Percentiles rank a stretch among this genome's conserved stretches.
These are phyloP conservation scores for Cerceris ruficornis DNA, from an alignment of 2,888 invertebrate genomes.

Conservation along the genomic window DNA sequence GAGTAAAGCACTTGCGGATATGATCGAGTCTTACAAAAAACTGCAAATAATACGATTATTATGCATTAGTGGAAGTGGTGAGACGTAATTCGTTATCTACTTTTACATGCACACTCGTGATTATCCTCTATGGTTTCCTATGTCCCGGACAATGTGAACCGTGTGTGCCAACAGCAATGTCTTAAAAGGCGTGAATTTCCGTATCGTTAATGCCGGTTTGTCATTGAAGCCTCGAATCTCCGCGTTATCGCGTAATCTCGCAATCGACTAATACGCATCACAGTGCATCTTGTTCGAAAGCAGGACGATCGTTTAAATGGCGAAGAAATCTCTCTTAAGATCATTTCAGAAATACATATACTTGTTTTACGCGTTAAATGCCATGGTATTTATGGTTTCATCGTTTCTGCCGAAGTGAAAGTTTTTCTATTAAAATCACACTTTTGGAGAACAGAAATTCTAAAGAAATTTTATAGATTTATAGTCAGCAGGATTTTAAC, in stretches of 20 bases:
- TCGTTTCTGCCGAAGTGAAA: neutral
- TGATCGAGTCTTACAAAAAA: conserved; percentile 99
- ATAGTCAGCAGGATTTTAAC: no score
- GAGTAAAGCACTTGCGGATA: conserved; percentile 99
- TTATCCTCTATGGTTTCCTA: conserved; percentile 42
- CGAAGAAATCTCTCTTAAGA: conserved; percentile 18
- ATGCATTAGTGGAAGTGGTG: conserved; percentile 47
- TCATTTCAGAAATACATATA: no score
- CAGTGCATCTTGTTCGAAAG: conserved; percentile 46
- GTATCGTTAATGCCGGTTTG: conserved; percentile 37
- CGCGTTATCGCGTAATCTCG: conserved; percentile 32
- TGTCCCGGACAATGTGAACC: conserved; percentile 44
- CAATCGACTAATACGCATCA: conserved; percentile 50
- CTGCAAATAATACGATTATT: conserved; percentile 86
- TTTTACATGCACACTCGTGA: conserved; percentile 59
- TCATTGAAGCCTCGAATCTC: conserved; percentile 25
- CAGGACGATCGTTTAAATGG: neutral
- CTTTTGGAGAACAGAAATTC: no score
- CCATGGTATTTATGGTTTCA: no score
- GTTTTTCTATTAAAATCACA: no score
- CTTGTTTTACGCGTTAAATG: no score
- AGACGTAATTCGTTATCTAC: conserved; percentile 39
- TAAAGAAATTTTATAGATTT: no score
- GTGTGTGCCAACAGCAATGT: conserved; percentile 49
- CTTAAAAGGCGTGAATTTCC: conserved; percentile 48